A percentile compares a stretch with the other conserved stretches of the same genome.
phyloP scores from a whole-genome alignment of 2,888 invertebrate species.

The Fissipunctia ypsillon region DNA sequence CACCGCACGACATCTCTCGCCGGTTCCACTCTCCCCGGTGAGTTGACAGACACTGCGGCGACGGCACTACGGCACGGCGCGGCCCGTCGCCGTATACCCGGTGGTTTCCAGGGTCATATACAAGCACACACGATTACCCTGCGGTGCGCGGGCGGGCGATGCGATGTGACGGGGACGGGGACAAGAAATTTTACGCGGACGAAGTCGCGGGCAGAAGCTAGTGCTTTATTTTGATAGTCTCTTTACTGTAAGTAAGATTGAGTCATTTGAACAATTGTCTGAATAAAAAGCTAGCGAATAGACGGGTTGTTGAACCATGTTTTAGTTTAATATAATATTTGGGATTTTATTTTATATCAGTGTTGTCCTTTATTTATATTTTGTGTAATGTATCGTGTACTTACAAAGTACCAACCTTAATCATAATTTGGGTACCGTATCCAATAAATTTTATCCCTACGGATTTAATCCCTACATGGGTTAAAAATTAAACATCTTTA shows the following conservation, averaged over 20 bases:
- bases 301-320: conserved; percentile 32
- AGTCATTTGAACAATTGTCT: conserved; percentile 27
- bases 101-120: too few relatives aligned
- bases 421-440: background rate
- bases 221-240: conserved; percentile 20
- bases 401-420: background rate
- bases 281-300: conserved; percentile 28
- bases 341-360: background rate
- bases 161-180: too few relatives aligned
- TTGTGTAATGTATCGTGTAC: background rate
- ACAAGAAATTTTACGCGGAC: too few relatives aligned
- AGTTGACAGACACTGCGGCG: too few relatives aligned
- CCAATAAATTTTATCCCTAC: conserved; percentile 28
- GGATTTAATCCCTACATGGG: background rate
- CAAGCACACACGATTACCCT: too few relatives aligned
- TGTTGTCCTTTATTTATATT: conserved; percentile 9
- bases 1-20: too few relatives aligned
- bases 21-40: too few relatives aligned
- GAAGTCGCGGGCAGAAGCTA: too few relatives aligned
- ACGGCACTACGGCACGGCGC: too few relatives aligned
- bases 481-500: background rate
- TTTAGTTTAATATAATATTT: conserved; percentile 17
- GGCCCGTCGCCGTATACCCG: too few relatives aligned
- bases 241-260: conserved; percentile 23
- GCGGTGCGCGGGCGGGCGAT: too few relatives aligned